Base-by-base conservation (phyloP, 1,140 invertebrate species). In the Eulimnadia texana region DNA sequence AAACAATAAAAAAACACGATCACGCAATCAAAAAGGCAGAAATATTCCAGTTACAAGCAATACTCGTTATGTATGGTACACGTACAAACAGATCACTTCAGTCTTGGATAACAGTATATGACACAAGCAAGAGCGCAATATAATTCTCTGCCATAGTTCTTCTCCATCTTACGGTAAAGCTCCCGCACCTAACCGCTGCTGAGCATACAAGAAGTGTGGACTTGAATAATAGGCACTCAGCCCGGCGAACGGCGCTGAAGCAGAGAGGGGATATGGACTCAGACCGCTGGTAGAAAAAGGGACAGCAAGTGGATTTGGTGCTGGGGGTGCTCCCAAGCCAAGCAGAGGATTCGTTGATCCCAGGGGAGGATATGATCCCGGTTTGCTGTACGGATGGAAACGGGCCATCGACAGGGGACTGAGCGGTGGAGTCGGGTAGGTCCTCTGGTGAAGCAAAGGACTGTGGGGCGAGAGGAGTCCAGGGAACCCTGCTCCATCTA, bases 361-460 rank as follows among this genome's bases (percentile, higher is more conserved):
- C 6, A 42, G 33, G 16, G 6, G 6, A 42, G 33, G 33, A 42
- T 42, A 42, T 9, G 33, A 42, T 9, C 6, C 33, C 33, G 33
- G 33, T 63, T 73, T 72, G 16, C 66, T 65, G 67, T 80, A 79
- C 0, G 78, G 78, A 67, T 79, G 78, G 65, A 76, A 79, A 56
- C 78, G 68, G 28, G 72, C 70, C n/a, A 75, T 70, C 16, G 76
- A 70, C 2, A 77, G 64, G 50, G 73, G 72, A 61, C 73, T 73
- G 3, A 78, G 69, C 6, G 77, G 76, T 24, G 76, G 76, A 1
- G 77, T 76, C 3, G 78, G 77, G 66, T 78, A 79, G 25, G 76
- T 66, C 28, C 16, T 24, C 49, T 9, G 60, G 53, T 20, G 84
- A 81, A 11, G 81, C 79, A 54, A 81, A 81, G 58, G 83, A 73